A percentile compares a stretch with the other conserved stretches of the same genome.
phyloP scores from a whole-genome alignment of 2,113 vertebrate genomes.

The Mormyrus iriodes region DNA sequence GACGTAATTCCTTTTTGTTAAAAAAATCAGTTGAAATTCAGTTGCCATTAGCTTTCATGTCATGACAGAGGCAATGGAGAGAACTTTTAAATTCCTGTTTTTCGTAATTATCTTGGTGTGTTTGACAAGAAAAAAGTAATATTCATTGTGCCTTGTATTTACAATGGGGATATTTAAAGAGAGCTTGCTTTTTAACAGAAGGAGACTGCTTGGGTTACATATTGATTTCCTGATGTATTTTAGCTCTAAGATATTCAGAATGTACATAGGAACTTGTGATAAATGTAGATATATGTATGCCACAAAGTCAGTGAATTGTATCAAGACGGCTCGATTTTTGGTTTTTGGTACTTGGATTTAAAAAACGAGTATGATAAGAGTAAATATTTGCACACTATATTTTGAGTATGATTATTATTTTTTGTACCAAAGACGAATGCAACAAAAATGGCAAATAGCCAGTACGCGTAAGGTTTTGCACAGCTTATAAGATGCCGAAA shows the following conservation, averaged over 20 bases:
- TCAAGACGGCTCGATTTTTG: slow-evolving; percentile 84
- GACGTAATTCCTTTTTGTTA: background rate
- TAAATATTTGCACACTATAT: slow-evolving; percentile 99
- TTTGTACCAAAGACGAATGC: slow-evolving; percentile 99
- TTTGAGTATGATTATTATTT: slow-evolving; percentile 79
- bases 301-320: slow-evolving; percentile 99
- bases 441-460: slow-evolving; percentile 98
- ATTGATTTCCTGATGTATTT: slow-evolving; percentile 77
- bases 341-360: slow-evolving; percentile 60
- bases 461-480: slow-evolving; percentile 99
- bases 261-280: slow-evolving; percentile 92
- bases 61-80: slow-evolving; percentile 65
- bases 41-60: slow-evolving; percentile 25
- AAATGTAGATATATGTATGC: slow-evolving; percentile 90
- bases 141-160: slow-evolving; percentile 99
- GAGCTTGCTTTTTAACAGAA: slow-evolving; percentile 49
- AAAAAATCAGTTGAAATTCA: slow-evolving; percentile 2
- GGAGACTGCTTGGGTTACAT: slow-evolving; percentile 51
- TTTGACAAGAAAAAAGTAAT: slow-evolving; percentile 80
- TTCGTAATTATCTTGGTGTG: slow-evolving; percentile 65
- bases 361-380: slow-evolving; percentile 56
- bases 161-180: slow-evolving; percentile 52
- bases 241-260: slow-evolving; percentile 85
- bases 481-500: slow-evolving; percentile 99
- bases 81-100: slow-evolving; percentile 66